Conservation (phyloP, 2,797 vertebrate species). For the Eospalax fontanierii region DNA sequence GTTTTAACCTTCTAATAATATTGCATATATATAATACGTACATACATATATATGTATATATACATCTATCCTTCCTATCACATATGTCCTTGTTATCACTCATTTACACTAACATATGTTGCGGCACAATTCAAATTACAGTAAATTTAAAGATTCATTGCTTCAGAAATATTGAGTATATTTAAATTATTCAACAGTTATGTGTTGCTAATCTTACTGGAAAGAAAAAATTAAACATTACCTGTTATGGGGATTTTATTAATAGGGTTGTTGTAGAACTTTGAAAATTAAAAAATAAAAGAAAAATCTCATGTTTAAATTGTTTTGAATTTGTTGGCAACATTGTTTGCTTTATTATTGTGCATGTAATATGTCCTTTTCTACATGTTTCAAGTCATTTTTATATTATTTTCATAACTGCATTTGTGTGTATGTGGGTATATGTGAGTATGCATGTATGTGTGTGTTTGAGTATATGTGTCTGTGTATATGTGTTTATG, state of each 20-base stretch:
- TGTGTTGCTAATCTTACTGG: not conserved
- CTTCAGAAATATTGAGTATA: not conserved
- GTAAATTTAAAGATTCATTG: not conserved
- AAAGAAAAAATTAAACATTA: not conserved
- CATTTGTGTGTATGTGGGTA: not conserved
- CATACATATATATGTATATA: too few relatives aligned
- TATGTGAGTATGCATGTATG: too few relatives aligned
- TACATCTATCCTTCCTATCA: not conserved
- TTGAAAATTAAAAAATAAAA: not conserved
- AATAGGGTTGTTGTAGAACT: not conserved
- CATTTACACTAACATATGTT: not conserved
- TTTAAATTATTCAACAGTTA: not conserved
- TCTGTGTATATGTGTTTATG: too few relatives aligned
- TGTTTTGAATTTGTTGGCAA: not conserved
- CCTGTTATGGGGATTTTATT: not conserved
- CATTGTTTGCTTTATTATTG: not conserved
- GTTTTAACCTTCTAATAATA: not conserved
- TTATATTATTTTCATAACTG: not conserved
- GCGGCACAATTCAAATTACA: not conserved
- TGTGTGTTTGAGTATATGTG: too few relatives aligned
- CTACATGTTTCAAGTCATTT: not conserved
- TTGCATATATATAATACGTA: too few relatives aligned
- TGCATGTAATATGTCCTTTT: not conserved
- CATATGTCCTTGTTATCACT: not conserved
- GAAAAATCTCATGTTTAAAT: not conserved